A percentile compares a stretch with the other conserved stretches of the same genome.
These are phyloP conservation scores for Actias luna DNA, from an alignment of 2,888 invertebrate genomes.

Conservation along the genomic window DNA sequence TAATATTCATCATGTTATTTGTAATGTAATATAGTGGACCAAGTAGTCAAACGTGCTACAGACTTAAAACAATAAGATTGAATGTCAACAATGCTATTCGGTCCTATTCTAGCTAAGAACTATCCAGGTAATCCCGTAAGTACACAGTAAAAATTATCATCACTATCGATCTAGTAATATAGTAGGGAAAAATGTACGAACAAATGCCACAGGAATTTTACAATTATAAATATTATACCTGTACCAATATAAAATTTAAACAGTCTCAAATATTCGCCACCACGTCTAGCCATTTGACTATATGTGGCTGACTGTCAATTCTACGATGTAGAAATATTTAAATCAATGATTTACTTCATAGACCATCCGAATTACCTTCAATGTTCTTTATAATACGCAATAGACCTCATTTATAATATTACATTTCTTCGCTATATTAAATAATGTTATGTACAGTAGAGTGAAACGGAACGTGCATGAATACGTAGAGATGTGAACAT, in stretches of 20 bases:
- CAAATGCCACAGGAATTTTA: too few relatives aligned
- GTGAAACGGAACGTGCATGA: slow-evolving; percentile 35
- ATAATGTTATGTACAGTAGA: slow-evolving; percentile 6
- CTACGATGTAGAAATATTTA: not conserved
- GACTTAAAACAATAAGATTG: too few relatives aligned
- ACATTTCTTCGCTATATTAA: not conserved
- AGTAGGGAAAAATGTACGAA: too few relatives aligned
- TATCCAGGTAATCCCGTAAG: too few relatives aligned
- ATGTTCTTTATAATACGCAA: not conserved
- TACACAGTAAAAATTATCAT: too few relatives aligned
- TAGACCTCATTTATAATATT: not conserved
- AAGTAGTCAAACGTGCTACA: too few relatives aligned
- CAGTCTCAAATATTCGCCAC: not conserved
- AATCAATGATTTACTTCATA: not conserved
- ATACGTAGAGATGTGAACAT: slow-evolving; percentile 32
- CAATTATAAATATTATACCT: too few relatives aligned
- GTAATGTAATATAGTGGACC: too few relatives aligned
- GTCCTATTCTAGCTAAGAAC: too few relatives aligned
- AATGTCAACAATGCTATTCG: too few relatives aligned
- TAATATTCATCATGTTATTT: too few relatives aligned
- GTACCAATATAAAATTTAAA: not conserved
- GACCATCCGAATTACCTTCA: not conserved
- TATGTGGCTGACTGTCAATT: not conserved
- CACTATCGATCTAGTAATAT: too few relatives aligned
- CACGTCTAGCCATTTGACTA: not conserved